Evolutionary conservation across 2,113 vertebrate genomes (phyloP).

Genomic region (Istiophorus platypterus): DNA sequence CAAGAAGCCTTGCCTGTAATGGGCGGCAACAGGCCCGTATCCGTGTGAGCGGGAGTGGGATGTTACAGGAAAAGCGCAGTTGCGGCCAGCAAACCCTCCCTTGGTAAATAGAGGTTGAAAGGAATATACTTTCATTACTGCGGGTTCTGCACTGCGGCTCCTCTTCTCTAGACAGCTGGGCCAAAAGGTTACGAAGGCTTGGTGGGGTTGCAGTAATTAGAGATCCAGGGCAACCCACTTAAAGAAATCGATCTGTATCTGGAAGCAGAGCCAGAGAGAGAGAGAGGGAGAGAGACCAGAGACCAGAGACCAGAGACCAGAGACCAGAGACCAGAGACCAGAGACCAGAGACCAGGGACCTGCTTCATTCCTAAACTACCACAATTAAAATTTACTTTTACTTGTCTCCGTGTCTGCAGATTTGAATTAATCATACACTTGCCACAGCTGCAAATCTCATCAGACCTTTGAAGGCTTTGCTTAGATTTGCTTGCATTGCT

Average conservation of each 20-base stretch:
- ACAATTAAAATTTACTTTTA: conserved; percentile 37
- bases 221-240: conserved; percentile 60
- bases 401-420: conserved; percentile 14
- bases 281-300: too few species aligned
- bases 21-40: conserved; percentile 19
- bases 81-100: conserved; percentile 56
- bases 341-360: conserved; percentile 13
- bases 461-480: conserved; percentile 27
- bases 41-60: conserved; percentile 34
- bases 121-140: conserved; percentile 66
- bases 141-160: conserved; percentile 46
- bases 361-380: conserved; percentile 43
- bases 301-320: conserved; percentile 4
- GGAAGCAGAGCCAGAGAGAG: conserved; percentile 14
- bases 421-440: conserved; percentile 56
- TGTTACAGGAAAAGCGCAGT: conserved; percentile 58
- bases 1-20: neutral
- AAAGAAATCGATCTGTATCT: conserved; percentile 55
- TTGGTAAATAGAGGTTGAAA: conserved; percentile 72
- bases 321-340: conserved; percentile 21
- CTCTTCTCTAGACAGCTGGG: conserved; percentile 63
- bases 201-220: conserved; percentile 61
- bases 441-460: conserved; percentile 52
- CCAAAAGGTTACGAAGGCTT: conserved; percentile 57
- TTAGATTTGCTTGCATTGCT: conserved; percentile 36